Conservation (phyloP, 2,113 vertebrate genomes). For the Suncus etruscus region DNA sequence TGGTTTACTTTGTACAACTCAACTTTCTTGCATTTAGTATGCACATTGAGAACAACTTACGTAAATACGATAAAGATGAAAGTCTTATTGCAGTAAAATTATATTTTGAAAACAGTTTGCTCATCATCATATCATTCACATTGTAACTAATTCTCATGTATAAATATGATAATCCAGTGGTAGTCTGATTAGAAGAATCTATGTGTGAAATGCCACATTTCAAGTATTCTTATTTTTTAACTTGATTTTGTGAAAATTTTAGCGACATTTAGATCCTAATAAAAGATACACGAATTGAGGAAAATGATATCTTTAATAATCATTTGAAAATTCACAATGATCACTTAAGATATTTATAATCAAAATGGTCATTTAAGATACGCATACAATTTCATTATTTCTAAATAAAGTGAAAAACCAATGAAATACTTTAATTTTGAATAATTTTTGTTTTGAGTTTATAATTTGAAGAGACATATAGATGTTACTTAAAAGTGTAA, state of each 20-base stretch:
- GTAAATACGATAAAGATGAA: constrained; percentile 35
- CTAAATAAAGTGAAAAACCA: constrained; percentile 30
- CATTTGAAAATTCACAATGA: constrained; percentile 22
- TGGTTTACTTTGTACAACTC: constrained; percentile 30
- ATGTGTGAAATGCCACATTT: constrained; percentile 16
- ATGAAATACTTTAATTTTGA: constrained; percentile 5
- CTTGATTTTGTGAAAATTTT: constrained; percentile 30
- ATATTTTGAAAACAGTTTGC: background rate
- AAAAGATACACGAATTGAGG: constrained; percentile 9
- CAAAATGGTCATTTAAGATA: too few species aligned
- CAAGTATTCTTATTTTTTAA: constrained; percentile 12
- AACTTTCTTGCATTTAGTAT: constrained; percentile 48
- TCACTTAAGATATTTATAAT: too few species aligned
- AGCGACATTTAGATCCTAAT: constrained; percentile 12
- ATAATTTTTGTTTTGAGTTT: constrained; percentile 26
- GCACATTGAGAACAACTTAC: constrained; percentile 41
- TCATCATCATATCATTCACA: background rate
- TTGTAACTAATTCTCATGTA: constrained; percentile 49
- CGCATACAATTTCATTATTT: background rate
- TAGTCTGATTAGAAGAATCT: constrained; percentile 25
- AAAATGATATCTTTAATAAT: constrained; percentile 33
- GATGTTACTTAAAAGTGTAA: background rate
- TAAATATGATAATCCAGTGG: background rate
- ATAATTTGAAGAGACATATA: background rate
- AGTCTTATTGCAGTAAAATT: constrained; percentile 47